Percentiles rank a stretch among this genome's conserved stretches.
Conservation (phyloP, 1,140 invertebrate species). For the Dendroctonus ponderosae region DNA sequence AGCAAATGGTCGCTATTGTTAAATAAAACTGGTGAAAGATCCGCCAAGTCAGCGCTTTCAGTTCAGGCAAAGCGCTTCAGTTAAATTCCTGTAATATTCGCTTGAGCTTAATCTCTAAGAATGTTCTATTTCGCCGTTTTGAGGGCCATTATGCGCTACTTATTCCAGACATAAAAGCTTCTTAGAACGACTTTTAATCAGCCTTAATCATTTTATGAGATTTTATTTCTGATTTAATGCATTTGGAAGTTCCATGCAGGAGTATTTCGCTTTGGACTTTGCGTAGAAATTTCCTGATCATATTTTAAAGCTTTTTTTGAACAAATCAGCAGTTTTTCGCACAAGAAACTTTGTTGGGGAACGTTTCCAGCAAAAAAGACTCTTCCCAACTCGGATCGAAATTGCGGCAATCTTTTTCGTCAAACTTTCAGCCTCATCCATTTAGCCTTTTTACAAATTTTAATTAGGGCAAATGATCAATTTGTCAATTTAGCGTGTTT, state of each 20-base stretch:
- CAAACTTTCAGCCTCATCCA: background rate
- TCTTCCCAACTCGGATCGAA: background rate
- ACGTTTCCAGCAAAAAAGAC: background rate
- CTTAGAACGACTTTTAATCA: slow-evolving; percentile 1
- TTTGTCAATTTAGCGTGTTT: no score
- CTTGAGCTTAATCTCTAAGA: background rate
- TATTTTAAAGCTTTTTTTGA: background rate
- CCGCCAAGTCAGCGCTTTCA: background rate
- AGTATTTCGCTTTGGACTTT: background rate
- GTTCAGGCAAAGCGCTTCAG: background rate
- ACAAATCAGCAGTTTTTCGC: background rate
- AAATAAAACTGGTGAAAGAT: background rate
- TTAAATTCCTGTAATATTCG: background rate
- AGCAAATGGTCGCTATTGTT: background rate
- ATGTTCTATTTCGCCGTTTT: slow-evolving; percentile 9
- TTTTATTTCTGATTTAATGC: slow-evolving; percentile 6
- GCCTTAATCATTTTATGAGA: slow-evolving; percentile 6
- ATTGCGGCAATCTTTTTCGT: background rate
- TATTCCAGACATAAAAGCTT: slow-evolving; percentile 7
- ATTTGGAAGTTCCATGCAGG: background rate
- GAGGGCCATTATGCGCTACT: slow-evolving; percentile 10
- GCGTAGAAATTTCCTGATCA: background rate
- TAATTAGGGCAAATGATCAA: no score
- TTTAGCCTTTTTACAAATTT: no score
- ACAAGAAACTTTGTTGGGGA: background rate